Percentiles rank a stretch among this genome's conserved stretches.
These are phyloP conservation scores for Akabosia matsudoensis DNA, from an alignment of 1,140 invertebrate species.

Conservation along the genomic window DNA sequence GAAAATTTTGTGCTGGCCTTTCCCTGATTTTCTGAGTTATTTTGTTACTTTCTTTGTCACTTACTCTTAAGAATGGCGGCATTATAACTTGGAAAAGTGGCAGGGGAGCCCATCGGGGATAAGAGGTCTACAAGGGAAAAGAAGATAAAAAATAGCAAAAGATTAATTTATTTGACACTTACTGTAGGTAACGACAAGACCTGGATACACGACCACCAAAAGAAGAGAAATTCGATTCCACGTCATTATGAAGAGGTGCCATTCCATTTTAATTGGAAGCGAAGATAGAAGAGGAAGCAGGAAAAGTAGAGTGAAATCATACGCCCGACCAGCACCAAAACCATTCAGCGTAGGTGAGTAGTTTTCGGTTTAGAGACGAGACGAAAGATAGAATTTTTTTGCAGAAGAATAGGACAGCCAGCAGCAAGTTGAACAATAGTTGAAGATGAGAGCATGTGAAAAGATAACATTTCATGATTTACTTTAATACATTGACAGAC, in stretches of 20 bases:
- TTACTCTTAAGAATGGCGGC: slow-evolving; percentile 20
- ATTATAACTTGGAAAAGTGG: slow-evolving; percentile 18
- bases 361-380: not conserved
- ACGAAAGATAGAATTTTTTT: not conserved
- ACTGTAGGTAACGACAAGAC: slow-evolving; percentile 23
- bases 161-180: slow-evolving; percentile 25
- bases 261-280: not conserved
- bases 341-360: not conserved
- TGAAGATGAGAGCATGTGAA: slow-evolving; percentile 11
- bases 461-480: slow-evolving; percentile 25
- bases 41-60: not conserved
- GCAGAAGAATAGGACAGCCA: not conserved
- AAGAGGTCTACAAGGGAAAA: slow-evolving; percentile 2
- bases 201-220: not conserved
- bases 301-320: not conserved
- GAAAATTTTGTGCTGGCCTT: too few relatives aligned
- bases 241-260: not conserved
- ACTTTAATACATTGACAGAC: slow-evolving; percentile 11
- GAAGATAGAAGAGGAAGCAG: not conserved
- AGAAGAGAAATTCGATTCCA: slow-evolving; percentile 5
- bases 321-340: not conserved
- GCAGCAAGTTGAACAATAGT: not conserved
- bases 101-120: slow-evolving; percentile 10
- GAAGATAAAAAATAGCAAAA: slow-evolving; percentile 5
- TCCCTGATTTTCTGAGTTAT: not conserved